Conservation (phyloP, 2,888 invertebrate genomes). For the Pristionchus mayeri region DNA sequence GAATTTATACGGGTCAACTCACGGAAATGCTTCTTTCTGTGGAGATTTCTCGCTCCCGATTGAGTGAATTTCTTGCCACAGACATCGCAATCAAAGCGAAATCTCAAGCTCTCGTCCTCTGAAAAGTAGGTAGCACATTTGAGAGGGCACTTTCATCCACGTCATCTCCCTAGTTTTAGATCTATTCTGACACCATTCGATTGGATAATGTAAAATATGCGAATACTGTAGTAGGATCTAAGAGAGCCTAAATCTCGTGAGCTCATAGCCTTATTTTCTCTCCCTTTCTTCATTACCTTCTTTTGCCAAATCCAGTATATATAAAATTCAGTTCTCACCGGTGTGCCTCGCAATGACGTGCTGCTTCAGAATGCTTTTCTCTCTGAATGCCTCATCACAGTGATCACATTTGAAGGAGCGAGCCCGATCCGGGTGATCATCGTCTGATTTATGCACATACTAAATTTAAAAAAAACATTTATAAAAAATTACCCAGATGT, state of each 20-base stretch:
- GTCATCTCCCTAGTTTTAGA: too few species aligned
- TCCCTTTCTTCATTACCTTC: too few species aligned
- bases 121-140: neutral
- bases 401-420: neutral
- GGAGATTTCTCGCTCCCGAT: neutral
- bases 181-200: too few species aligned
- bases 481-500: neutral
- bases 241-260: too few species aligned
- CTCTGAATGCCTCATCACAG: neutral
- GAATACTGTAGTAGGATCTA: too few species aligned
- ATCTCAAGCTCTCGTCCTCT: neutral
- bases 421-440: neutral
- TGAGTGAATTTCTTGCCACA: neutral
- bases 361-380: neutral
- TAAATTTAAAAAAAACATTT: neutral
- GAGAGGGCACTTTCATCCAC: too few species aligned
- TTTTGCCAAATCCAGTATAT: too few species aligned
- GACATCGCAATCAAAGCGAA: neutral
- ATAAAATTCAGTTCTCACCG: too few species aligned
- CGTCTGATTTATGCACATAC: neutral
- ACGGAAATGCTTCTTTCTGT: neutral
- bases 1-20: too few species aligned
- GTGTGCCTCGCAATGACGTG: too few species aligned
- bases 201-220: too few species aligned
- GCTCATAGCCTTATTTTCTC: too few species aligned